Evolutionary conservation across 2,888 invertebrate genomes (phyloP).

Genomic region (Phanerotoma sp.): DNA sequence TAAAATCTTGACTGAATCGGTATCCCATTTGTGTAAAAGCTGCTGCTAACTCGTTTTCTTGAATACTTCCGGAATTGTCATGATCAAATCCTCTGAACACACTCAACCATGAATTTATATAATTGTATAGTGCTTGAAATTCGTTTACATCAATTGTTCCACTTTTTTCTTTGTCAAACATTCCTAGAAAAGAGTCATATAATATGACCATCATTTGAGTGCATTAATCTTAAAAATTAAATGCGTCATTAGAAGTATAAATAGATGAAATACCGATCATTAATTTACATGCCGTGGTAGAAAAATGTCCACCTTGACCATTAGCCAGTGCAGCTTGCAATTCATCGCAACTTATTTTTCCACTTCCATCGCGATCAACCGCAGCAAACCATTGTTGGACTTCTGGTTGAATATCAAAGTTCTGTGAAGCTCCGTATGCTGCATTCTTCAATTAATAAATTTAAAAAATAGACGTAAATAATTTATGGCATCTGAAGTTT

Average conservation of each 20-base stretch:
- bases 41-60: constrained; percentile 73
- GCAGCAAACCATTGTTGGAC: constrained; percentile 81
- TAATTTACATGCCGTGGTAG: constrained; percentile 78
- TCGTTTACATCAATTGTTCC: constrained; percentile 84
- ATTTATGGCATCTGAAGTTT: too few species aligned
- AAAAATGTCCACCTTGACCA: constrained; percentile 81
- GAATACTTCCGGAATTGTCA: constrained; percentile 84
- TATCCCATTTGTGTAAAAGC: constrained; percentile 90
- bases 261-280: constrained; percentile 89
- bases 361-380: constrained; percentile 82
- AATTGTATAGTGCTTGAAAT: constrained; percentile 83
- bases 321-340: constrained; percentile 80
- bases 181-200: constrained; percentile 62
- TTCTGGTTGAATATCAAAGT: constrained; percentile 64
- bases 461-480: too few species aligned
- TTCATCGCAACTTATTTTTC: constrained; percentile 76
- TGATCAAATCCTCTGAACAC: constrained; percentile 83
- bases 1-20: constrained; percentile 76
- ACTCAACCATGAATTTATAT: constrained; percentile 85
- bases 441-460: constrained; percentile 19
- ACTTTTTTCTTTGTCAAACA: constrained; percentile 84
- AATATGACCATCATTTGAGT: too few species aligned
- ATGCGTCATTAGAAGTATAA: too few species aligned
- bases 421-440: constrained; percentile 37
- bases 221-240: too few species aligned